Percentiles rank a stretch among this genome's conserved stretches.
Conservation (phyloP, 2,888 invertebrate genomes). For the Augiades crinisus region DNA sequence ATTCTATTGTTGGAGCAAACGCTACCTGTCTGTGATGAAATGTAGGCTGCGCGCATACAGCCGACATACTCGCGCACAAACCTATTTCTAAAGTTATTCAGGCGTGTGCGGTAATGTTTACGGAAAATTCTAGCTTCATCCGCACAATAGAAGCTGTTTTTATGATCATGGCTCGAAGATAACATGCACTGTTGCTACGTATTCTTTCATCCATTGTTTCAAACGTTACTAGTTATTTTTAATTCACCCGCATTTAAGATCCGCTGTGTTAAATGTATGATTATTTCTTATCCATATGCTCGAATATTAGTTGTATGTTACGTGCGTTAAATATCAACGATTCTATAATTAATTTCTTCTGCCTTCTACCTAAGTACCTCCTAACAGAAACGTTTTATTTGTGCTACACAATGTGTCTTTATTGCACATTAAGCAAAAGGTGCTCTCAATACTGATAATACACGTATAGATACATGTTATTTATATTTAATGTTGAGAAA, state of each 20-base stretch:
- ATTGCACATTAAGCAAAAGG: too few species aligned
- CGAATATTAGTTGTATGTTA: too few species aligned
- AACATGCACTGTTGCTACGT: conserved; percentile 15
- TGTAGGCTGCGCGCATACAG: conserved; percentile 22
- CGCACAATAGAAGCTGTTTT: conserved; percentile 19
- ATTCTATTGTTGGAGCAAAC: neutral
- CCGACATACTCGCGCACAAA: conserved; percentile 17
- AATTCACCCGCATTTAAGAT: conserved; percentile 15
- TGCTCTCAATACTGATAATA: too few species aligned
- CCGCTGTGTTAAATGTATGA: too few species aligned
- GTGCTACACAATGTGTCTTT: too few species aligned
- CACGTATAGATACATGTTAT: too few species aligned
- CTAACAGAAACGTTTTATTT: too few species aligned
- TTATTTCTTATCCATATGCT: too few species aligned
- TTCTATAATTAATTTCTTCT: too few species aligned
- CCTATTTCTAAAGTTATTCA: conserved; percentile 24
- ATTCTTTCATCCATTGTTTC: conserved; percentile 23
- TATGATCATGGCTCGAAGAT: conserved; percentile 24
- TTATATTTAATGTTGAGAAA: too few species aligned
- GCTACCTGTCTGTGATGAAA: conserved; percentile 22
- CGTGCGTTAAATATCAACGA: too few species aligned
- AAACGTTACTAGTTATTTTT: conserved; percentile 19
- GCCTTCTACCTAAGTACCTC: too few species aligned
- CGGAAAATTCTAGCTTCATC: conserved; percentile 20
- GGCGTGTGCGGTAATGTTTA: conserved; percentile 21